Percentiles rank a stretch among this genome's conserved stretches.
These are phyloP conservation scores for Nibea albiflora DNA, from an alignment of 2,113 vertebrate species.

Conservation along the genomic window DNA sequence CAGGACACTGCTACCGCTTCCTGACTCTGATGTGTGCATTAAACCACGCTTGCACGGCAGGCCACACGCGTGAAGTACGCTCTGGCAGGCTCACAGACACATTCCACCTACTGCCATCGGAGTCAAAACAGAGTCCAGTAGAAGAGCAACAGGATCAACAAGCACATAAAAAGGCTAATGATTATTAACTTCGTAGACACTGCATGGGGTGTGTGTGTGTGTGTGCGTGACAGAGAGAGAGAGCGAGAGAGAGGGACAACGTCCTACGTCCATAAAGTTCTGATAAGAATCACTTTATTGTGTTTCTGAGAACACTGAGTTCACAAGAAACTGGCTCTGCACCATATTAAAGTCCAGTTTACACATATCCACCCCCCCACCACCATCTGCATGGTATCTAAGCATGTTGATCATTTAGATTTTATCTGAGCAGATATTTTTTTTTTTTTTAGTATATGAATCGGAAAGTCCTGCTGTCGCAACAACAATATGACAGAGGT, in stretches of 20 bases:
- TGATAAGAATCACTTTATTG: slow-evolving; percentile 64
- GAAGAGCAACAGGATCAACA: slow-evolving; percentile 52
- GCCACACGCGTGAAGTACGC: not conserved
- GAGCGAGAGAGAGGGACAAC: not conserved
- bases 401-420: not conserved
- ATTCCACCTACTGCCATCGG: slow-evolving; percentile 35
- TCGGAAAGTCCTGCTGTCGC: slow-evolving; percentile 2
- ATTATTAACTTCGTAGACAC: slow-evolving; percentile 59
- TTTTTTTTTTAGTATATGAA: not conserved
- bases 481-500: not conserved
- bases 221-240: not conserved
- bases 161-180: slow-evolving; percentile 48
- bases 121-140: slow-evolving; percentile 12
- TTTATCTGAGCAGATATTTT: not conserved
- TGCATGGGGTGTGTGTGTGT: not conserved
- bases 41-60: not conserved
- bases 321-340: slow-evolving; percentile 14
- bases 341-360: not conserved
- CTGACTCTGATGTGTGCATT: not conserved
- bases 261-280: slow-evolving; percentile 47
- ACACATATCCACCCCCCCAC: not conserved
- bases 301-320: slow-evolving; percentile 44
- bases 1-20: not conserved
- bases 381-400: not conserved
- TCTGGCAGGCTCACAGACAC: slow-evolving; percentile 19